Conservation (phyloP, 2,113 vertebrate species). For the Passer domesticus region DNA sequence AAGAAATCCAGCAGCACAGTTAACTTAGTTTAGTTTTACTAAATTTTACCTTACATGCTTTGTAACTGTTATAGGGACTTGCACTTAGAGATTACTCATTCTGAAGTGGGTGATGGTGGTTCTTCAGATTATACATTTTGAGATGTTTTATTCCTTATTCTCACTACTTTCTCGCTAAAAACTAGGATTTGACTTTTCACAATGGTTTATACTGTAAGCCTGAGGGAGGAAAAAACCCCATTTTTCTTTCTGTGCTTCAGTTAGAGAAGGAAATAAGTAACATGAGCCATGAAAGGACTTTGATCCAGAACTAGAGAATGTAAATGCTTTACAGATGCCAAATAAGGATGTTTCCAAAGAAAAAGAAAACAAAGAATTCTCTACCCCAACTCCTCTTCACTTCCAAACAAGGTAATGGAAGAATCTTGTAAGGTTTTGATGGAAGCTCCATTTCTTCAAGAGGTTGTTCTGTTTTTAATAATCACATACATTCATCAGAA, state of each 20-base stretch:
- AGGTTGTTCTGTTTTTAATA: slow-evolving; percentile 20
- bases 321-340: slow-evolving; percentile 73
- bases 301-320: slow-evolving; percentile 66
- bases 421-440: slow-evolving; percentile 4
- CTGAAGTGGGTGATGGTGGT: not conserved
- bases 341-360: slow-evolving; percentile 62
- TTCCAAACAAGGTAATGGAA: slow-evolving; percentile 53
- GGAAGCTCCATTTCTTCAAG: not conserved
- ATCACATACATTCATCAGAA: not conserved
- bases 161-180: not conserved
- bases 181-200: not conserved
- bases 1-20: not conserved
- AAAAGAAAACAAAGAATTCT: slow-evolving; percentile 49
- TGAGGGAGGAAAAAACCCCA: slow-evolving; percentile 9
- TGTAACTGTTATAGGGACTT: not conserved
- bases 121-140: not conserved
- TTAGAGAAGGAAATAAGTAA: slow-evolving; percentile 68
- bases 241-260: slow-evolving; percentile 33
- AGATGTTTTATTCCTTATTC: not conserved
- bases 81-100: not conserved
- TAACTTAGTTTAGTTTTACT: not conserved
- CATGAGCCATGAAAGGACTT: slow-evolving; percentile 61
- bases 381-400: slow-evolving; percentile 1
- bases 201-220: not conserved
- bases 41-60: not conserved